phyloP scores from a whole-genome alignment of 1,140 invertebrate species.

The Vollenhovia emeryi region DNA sequence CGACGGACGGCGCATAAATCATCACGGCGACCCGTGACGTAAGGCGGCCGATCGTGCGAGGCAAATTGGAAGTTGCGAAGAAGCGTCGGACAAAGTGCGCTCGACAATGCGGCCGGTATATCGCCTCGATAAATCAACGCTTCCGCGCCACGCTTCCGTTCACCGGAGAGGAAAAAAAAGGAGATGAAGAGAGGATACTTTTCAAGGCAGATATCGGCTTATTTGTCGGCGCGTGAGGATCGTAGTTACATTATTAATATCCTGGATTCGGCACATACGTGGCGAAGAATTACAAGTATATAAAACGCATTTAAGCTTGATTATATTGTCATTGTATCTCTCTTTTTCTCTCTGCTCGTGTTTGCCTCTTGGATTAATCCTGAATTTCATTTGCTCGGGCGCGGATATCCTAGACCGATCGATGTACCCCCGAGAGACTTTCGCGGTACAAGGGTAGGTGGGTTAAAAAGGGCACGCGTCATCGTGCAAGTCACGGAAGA shows the following conservation, averaged over 20 bases:
- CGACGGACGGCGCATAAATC: constrained; percentile 18
- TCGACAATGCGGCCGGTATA: constrained; percentile 14
- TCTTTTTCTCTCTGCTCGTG: not conserved
- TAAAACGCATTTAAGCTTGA: not conserved
- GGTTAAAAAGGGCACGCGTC: not conserved
- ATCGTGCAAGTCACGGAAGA: not conserved
- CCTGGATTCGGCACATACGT: not conserved
- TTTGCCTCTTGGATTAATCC: not conserved
- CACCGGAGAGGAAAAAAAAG: not conserved
- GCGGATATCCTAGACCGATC: not conserved
- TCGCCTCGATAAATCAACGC: constrained; percentile 48
- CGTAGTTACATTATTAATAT: not conserved
- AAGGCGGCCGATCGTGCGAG: constrained; percentile 34
- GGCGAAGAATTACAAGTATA: not conserved
- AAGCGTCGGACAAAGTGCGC: constrained; percentile 25
- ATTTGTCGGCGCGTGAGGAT: not conserved
- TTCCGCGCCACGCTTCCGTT: constrained; percentile 1
- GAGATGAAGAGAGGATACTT: not conserved
- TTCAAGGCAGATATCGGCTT: not conserved
- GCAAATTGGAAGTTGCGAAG: constrained; percentile 49
- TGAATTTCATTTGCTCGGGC: not conserved
- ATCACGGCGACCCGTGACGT: constrained; percentile 15
- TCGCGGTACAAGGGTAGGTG: not conserved
- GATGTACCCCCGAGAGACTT: not conserved
- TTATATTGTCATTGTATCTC: not conserved